Percentiles rank a stretch among this genome's conserved stretches.
These are phyloP conservation scores for Acromyrmex charruanus DNA, from an alignment of 1,140 invertebrate species.

Conservation along the genomic window DNA sequence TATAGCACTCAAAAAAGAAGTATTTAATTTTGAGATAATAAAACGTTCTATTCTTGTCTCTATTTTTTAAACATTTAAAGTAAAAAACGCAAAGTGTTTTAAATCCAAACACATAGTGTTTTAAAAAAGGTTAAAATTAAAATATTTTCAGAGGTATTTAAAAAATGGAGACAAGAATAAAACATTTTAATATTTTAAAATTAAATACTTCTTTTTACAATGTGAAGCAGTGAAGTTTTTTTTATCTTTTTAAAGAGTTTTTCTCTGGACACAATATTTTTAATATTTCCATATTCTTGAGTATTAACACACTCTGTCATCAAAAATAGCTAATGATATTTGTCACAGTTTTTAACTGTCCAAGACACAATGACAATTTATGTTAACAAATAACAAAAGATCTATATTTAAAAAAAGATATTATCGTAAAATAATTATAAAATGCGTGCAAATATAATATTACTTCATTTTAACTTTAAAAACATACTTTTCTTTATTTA, in stretches of 20 bases:
- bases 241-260: background rate
- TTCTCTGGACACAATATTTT: background rate
- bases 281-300: background rate
- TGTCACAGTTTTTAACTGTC: background rate
- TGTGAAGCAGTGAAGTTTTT: background rate
- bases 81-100: no score
- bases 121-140: no score
- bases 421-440: background rate
- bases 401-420: background rate
- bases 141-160: no score
- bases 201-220: no score
- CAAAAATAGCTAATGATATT: conserved; percentile 31
- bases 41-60: no score
- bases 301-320: background rate
- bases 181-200: no score
- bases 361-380: background rate
- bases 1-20: no score
- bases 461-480: background rate
- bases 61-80: no score
- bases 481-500: background rate
- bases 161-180: no score
- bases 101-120: no score
- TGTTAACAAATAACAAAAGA: conserved; percentile 2
- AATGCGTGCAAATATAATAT: background rate
- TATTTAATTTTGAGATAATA: no score